Percentiles rank a stretch among this genome's conserved stretches.
Evolutionary conservation across 2,113 vertebrate species (phyloP).

Genomic region (Phodopus roborovskii): DNA sequence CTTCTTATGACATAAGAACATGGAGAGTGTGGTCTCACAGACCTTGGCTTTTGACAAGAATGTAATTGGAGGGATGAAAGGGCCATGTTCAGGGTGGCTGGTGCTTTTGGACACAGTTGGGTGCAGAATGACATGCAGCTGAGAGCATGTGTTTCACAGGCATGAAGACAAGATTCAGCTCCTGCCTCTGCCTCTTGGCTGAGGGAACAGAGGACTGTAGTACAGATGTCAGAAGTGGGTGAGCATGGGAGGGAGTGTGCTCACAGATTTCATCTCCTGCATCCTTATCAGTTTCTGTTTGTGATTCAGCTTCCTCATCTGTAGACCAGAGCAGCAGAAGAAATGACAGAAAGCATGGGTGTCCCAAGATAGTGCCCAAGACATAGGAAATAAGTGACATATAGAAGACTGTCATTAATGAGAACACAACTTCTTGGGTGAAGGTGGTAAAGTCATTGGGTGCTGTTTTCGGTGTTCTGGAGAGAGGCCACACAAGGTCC

Average conservation of each 20-base stretch:
- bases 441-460: not conserved
- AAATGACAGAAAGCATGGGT: not conserved
- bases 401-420: no score
- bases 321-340: not conserved
- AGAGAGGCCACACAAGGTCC: not conserved
- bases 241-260: not conserved
- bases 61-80: not conserved
- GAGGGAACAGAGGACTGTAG: not conserved
- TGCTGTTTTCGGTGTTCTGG: not conserved
- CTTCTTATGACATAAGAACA: rapidly evolving
- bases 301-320: not conserved
- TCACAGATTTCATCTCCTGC: not conserved
- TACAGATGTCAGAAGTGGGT: not conserved
- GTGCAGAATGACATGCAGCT: no score
- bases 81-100: not conserved
- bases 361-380: not conserved
- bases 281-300: not conserved
- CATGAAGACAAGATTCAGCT: not conserved
- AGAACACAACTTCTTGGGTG: not conserved
- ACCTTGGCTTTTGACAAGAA: not conserved
- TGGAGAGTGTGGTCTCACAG: not conserved
- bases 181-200: not conserved
- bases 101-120: not conserved
- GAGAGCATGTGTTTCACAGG: not conserved
- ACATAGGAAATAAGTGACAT: not conserved